Conservation (phyloP, 2,888 invertebrate species). For the Eucera pruinosa region DNA sequence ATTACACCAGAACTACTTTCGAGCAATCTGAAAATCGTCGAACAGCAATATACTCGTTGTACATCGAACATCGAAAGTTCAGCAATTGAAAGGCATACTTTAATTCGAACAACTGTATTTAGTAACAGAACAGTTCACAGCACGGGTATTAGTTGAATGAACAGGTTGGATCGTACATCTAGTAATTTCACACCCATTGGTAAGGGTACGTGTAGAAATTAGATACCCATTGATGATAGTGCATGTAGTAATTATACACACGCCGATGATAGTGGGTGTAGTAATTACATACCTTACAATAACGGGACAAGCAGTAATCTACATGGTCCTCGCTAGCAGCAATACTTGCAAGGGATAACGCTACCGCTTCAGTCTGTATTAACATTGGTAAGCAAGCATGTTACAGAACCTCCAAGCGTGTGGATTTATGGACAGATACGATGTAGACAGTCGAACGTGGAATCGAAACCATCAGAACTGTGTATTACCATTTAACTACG, state of each 20-base stretch:
- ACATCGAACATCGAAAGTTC: background rate
- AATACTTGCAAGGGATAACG: conserved; percentile 29
- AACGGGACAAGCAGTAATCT: conserved; percentile 47
- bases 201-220: conserved; percentile 53
- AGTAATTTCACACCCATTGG: conserved; percentile 60
- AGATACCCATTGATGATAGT: conserved; percentile 60
- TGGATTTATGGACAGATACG: background rate
- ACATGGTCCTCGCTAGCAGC: conserved; percentile 20
- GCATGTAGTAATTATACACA: conserved; percentile 58
- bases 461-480: background rate
- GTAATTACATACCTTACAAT: conserved; percentile 56
- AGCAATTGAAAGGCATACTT: background rate
- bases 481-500: too few relatives aligned
- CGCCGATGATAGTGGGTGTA: conserved; percentile 49
- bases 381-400: conserved; percentile 20
- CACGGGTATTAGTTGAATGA: conserved; percentile 29
- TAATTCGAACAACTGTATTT: conserved; percentile 4
- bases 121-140: conserved; percentile 16
- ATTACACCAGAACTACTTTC: too few relatives aligned
- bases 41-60: too few relatives aligned
- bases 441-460: background rate
- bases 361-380: background rate
- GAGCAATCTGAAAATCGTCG: too few relatives aligned
- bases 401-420: background rate
- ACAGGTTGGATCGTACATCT: conserved; percentile 27